phyloP scores from a whole-genome alignment of 2,797 vertebrate species.

The Artibeus jamaicensis region DNA sequence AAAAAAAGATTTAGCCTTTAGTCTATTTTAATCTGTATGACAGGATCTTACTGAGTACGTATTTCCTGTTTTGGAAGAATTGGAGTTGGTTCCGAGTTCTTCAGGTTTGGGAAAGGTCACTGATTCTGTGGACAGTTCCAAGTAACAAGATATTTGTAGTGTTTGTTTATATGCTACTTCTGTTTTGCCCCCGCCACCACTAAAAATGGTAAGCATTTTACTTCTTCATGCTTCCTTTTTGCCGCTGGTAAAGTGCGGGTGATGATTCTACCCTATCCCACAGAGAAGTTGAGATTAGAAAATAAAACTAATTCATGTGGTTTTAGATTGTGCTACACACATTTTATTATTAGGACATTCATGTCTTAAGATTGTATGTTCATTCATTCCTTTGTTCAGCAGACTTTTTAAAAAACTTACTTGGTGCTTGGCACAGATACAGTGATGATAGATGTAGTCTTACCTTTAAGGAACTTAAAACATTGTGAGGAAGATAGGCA shows the following conservation, averaged over 20 bases:
- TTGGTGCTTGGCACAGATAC: not conserved
- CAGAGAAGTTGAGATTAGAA: constrained; percentile 8
- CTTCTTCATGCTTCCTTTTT: not conserved
- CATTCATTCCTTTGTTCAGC: not conserved
- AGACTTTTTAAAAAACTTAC: not conserved
- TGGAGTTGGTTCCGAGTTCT: not conserved
- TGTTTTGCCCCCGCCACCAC: not conserved
- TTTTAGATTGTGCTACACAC: not conserved
- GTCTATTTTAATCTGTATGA: constrained; percentile 26
- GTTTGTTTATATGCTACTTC: constrained; percentile 14
- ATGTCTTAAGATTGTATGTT: not conserved
- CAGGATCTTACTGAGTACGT: not conserved
- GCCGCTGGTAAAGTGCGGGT: not conserved
- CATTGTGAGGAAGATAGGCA: not conserved
- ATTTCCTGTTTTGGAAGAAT: constrained; percentile 3
- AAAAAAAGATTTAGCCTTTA: not conserved
- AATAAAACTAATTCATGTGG: constrained; percentile 17
- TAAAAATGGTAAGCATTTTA: not conserved
- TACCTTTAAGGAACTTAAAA: constrained; percentile 20
- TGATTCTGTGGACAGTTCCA: not conserved
- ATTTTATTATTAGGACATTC: not conserved
- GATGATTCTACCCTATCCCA: not conserved
- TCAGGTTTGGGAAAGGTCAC: not conserved
- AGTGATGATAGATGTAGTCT: not conserved
- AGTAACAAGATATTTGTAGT: constrained; percentile 12